A percentile compares a stretch with the other conserved stretches of the same genome.
phyloP scores from a whole-genome alignment of 1,140 invertebrate species.

The Neodiprion lecontei region DNA sequence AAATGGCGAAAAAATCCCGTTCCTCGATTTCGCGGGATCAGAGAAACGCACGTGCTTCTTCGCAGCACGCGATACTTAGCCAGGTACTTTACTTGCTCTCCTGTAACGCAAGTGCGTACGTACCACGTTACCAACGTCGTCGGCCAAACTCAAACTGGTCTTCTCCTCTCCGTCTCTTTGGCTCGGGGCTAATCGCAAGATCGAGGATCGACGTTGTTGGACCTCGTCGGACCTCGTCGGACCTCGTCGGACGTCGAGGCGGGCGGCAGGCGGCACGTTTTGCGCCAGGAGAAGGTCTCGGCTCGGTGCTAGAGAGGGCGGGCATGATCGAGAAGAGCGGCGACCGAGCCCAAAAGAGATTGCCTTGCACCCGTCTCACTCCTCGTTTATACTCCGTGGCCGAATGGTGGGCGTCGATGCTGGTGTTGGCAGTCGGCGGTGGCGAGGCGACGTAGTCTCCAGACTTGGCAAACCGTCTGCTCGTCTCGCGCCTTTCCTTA shows the following conservation, averaged over 20 bases:
- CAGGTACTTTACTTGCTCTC: too few relatives aligned
- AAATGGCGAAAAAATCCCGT: too few relatives aligned
- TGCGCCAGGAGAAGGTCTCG: background rate
- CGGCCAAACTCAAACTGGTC: too few relatives aligned
- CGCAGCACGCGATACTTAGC: too few relatives aligned
- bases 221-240: too few relatives aligned
- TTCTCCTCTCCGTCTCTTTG: background rate
- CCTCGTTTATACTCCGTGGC: constrained; percentile 18
- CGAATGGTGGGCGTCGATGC: constrained; percentile 54
- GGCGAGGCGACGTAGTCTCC: constrained; percentile 51
- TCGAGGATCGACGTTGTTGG: background rate
- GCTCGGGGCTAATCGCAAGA: background rate
- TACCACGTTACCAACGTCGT: too few relatives aligned
- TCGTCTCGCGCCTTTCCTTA: constrained; percentile 42
- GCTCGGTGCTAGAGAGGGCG: constrained; percentile 11
- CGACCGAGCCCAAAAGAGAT: too few relatives aligned
- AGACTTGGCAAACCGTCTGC: constrained; percentile 45
- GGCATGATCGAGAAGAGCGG: background rate
- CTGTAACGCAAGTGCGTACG: too few relatives aligned
- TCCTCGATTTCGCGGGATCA: too few relatives aligned
- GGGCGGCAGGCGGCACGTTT: background rate
- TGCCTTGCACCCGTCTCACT: constrained; percentile 5
- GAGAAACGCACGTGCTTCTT: too few relatives aligned
- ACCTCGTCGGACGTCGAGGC: too few relatives aligned
- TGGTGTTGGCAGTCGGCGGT: constrained; percentile 50